These are phyloP conservation scores for Phodopus roborovskii DNA, from an alignment of 2,113 vertebrate genomes.

Conservation along the genomic window DNA sequence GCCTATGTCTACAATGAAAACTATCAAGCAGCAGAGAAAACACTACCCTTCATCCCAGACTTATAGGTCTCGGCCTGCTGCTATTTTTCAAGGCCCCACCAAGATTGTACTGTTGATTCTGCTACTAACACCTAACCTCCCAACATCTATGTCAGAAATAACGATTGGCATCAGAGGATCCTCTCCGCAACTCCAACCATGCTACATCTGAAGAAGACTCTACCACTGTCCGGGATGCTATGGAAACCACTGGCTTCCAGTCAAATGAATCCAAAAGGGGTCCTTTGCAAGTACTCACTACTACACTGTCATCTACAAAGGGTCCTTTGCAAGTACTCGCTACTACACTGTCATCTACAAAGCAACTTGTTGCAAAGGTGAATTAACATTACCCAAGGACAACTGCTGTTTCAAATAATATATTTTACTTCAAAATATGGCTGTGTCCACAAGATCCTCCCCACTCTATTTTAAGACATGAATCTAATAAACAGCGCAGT, in stretches of 20 bases:
- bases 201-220: background rate
- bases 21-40: background rate
- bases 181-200: background rate
- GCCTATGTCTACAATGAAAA: background rate
- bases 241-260: background rate
- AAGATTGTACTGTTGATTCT: background rate
- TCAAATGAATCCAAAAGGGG: background rate
- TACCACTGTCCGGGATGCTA: background rate
- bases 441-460: slow-evolving; percentile 35
- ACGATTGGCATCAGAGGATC: background rate
- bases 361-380: slow-evolving; percentile 29
- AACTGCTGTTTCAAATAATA: slow-evolving; percentile 53
- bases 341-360: background rate
- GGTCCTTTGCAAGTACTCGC: background rate
- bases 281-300: background rate
- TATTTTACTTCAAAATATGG: slow-evolving; percentile 65
- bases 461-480: slow-evolving; percentile 68
- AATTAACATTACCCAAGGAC: background rate
- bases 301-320: background rate
- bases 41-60: background rate
- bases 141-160: slow-evolving; percentile 25
- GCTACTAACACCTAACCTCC: background rate
- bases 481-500: slow-evolving; percentile 56
- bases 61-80: background rate
- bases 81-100: background rate